phyloP scores from a whole-genome alignment of 2,888 invertebrate genomes.

The Drosophila robusta region DNA sequence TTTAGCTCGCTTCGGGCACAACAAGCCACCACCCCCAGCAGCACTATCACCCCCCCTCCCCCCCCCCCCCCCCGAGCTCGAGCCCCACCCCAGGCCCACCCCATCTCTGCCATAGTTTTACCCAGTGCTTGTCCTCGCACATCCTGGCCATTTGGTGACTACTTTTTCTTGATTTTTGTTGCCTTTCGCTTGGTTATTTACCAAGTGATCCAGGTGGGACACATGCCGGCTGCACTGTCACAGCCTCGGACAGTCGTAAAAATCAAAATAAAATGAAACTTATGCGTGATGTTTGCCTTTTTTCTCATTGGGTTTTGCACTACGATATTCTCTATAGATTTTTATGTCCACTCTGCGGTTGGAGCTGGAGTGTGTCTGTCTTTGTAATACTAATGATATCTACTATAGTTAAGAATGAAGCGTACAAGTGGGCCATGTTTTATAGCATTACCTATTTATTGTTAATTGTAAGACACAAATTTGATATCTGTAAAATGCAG shows the following conservation, averaged over 20 bases:
- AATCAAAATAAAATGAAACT: slow-evolving; percentile 84
- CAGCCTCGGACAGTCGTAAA: slow-evolving; percentile 71
- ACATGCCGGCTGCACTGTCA: slow-evolving; percentile 54
- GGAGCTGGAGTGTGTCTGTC: not conserved
- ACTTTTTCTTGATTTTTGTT: slow-evolving; percentile 63
- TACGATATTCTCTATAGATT: slow-evolving; percentile 1
- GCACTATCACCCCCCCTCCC: not conserved
- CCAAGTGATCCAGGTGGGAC: slow-evolving; percentile 83
- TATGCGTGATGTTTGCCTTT: slow-evolving; percentile 79
- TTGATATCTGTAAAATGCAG: too few species aligned
- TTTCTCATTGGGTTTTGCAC: slow-evolving; percentile 44
- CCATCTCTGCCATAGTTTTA: slow-evolving; percentile 6
- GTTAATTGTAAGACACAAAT: too few species aligned
- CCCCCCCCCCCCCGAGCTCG: too few species aligned
- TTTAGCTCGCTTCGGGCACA: slow-evolving; percentile 61
- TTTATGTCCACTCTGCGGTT: slow-evolving; percentile 33
- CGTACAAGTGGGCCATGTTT: not conserved
- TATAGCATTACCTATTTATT: too few species aligned
- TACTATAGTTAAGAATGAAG: slow-evolving; percentile 38
- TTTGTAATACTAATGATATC: slow-evolving; percentile 49
- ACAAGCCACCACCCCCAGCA: slow-evolving; percentile 2
- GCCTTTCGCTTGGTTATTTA: slow-evolving; percentile 68
- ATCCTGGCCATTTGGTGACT: slow-evolving; percentile 48
- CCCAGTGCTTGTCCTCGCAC: slow-evolving; percentile 18
- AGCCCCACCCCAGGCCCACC: slow-evolving; percentile 7